Percentiles rank a stretch among this genome's conserved stretches.
These are phyloP conservation scores for Erpornis zantholeuca DNA, from an alignment of 2,113 vertebrate genomes.

Conservation along the genomic window DNA sequence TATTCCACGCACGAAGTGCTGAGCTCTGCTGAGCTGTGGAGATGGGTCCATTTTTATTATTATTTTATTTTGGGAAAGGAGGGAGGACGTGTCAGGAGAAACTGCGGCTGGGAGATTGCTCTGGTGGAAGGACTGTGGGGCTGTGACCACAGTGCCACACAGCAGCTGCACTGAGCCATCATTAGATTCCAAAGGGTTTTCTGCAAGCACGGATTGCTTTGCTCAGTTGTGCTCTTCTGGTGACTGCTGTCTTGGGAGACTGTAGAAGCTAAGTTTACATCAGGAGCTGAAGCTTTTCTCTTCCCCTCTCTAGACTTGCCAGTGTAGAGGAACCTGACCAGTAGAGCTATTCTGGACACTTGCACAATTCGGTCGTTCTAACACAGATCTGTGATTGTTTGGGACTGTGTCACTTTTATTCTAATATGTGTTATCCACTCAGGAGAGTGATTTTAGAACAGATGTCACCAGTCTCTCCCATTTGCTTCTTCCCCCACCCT, in stretches of 20 bases:
- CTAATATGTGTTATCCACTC: neutral
- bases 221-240: neutral
- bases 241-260: neutral
- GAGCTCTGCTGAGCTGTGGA: neutral
- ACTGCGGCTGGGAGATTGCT: neutral
- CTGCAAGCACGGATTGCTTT: neutral
- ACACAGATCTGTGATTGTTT: neutral
- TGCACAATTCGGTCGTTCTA: neutral
- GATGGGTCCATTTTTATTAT: neutral
- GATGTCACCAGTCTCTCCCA: neutral
- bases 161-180: neutral
- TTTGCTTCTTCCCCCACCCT: neutral
- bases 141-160: neutral
- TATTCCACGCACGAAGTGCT: fast-evolving
- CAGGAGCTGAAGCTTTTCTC: neutral
- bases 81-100: neutral
- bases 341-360: neutral
- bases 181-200: neutral
- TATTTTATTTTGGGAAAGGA: neutral
- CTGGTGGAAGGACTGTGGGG: neutral
- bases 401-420: neutral
- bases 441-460: neutral
- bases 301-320: neutral
- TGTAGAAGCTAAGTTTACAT: neutral
- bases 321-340: neutral